A percentile compares a stretch with the other conserved stretches of the same genome.
phyloP scores from a whole-genome alignment of 2,113 vertebrate genomes.

The Axis porcinus region DNA sequence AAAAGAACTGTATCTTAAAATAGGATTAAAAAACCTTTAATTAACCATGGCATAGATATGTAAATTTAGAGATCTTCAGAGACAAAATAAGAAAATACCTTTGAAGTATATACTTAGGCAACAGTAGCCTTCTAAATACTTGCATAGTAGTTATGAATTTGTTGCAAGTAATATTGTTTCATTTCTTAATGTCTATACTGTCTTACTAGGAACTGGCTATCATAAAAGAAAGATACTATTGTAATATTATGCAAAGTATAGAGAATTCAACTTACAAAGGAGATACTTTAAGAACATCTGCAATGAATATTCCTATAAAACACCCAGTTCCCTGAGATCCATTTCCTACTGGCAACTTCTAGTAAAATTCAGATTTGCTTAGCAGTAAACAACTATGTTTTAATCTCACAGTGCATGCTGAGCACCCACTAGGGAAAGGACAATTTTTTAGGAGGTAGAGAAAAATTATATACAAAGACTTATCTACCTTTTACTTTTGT shows the following conservation, averaged over 20 bases:
- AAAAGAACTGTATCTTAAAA: background rate
- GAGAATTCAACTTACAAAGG: background rate
- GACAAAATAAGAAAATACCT: background rate
- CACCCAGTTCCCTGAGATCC: background rate
- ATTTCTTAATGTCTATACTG: background rate
- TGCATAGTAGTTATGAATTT: background rate
- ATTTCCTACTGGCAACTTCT: background rate
- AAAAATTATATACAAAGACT: background rate
- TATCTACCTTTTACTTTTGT: background rate
- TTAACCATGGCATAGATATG: background rate
- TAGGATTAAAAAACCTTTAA: background rate
- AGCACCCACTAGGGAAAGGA: background rate
- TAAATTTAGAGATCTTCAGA: background rate
- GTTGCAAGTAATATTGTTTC: background rate
- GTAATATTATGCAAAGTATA: background rate
- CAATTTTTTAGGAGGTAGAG: background rate
- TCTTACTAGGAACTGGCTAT: background rate
- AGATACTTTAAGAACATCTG: background rate
- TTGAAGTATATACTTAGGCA: background rate
- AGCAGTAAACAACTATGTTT: background rate
- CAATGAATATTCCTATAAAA: background rate
- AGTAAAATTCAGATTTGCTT: background rate
- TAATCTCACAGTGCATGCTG: background rate
- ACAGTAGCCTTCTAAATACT: background rate
- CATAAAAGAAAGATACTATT: background rate